These are phyloP conservation scores for Poeciliopsis gracilis DNA, from an alignment of 2,797 vertebrate genomes.

Conservation along the genomic window DNA sequence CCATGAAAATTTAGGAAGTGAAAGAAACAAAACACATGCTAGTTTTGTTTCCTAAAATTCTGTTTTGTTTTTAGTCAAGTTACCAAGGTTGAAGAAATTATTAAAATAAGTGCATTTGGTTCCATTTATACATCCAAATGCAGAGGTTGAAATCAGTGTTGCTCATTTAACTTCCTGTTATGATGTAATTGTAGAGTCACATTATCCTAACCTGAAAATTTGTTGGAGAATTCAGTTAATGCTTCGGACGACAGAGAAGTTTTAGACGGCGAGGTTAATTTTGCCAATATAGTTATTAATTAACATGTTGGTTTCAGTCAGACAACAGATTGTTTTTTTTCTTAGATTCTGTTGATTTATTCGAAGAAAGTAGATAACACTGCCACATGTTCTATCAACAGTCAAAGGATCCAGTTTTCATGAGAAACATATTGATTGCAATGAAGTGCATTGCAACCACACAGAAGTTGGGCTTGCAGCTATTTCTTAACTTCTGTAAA, in stretches of 20 bases:
- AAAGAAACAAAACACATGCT: slow-evolving; percentile 19
- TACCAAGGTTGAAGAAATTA: slow-evolving; percentile 3
- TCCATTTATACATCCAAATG: not conserved
- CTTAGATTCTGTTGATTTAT: not conserved
- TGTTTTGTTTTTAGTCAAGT: not conserved
- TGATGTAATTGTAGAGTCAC: not conserved
- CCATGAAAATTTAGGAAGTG: slow-evolving; percentile 47
- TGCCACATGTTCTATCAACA: not conserved
- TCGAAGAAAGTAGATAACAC: not conserved
- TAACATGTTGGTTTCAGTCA: not conserved
- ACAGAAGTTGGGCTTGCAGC: not conserved
- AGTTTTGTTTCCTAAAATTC: slow-evolving; percentile 45
- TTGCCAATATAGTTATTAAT: not conserved
- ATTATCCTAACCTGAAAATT: not conserved
- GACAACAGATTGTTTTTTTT: not conserved
- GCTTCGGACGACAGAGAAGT: not conserved
- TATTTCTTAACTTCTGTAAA: not conserved
- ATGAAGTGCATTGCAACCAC: not conserved
- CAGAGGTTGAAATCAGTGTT: not conserved
- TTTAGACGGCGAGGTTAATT: not conserved
- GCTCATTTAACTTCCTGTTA: not conserved
- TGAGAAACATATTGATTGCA: not conserved
- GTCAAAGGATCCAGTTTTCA: not conserved
- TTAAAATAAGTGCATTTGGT: not conserved
- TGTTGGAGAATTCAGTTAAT: not conserved